Evolutionary conservation across 2,888 invertebrate genomes (phyloP).

Genomic region (Epinotia nisella): DNA sequence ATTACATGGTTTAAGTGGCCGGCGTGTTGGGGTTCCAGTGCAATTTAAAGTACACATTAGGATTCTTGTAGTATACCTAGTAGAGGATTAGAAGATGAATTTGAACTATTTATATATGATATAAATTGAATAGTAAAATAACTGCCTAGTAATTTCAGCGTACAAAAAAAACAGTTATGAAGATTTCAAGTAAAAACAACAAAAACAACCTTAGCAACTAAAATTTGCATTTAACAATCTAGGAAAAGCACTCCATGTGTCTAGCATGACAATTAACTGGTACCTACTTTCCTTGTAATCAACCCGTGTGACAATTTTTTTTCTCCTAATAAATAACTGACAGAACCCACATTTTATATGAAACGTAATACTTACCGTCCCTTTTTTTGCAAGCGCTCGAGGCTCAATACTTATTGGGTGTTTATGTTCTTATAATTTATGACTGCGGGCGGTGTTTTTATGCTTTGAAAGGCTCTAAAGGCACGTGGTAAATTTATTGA

Average conservation of each 20-base stretch:
- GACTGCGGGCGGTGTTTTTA: conserved; percentile 71
- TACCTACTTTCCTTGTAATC: background rate
- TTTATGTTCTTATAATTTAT: conserved; percentile 80
- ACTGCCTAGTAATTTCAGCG: background rate
- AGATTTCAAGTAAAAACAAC: background rate
- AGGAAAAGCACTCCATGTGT: background rate
- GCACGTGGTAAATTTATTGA: conserved; percentile 78
- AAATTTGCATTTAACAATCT: background rate
- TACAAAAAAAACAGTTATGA: background rate
- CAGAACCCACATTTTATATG: conserved; percentile 36
- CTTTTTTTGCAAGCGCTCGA: conserved; percentile 58
- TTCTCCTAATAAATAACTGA: background rate
- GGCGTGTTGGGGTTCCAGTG: conserved; percentile 49
- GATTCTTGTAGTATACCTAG: no score
- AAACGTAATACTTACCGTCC: conserved; percentile 29
- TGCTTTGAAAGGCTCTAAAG: conserved; percentile 66
- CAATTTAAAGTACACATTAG: conserved; percentile 9
- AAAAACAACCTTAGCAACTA: background rate
- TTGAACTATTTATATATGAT: background rate
- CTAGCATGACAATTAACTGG: background rate
- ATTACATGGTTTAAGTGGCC: conserved; percentile 67
- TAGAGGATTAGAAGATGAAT: background rate
- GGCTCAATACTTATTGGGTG: conserved; percentile 65
- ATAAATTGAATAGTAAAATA: background rate
- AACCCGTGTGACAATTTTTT: background rate